Conservation (phyloP, 2,888 invertebrate genomes). For the Thymelicus sylvestris region DNA sequence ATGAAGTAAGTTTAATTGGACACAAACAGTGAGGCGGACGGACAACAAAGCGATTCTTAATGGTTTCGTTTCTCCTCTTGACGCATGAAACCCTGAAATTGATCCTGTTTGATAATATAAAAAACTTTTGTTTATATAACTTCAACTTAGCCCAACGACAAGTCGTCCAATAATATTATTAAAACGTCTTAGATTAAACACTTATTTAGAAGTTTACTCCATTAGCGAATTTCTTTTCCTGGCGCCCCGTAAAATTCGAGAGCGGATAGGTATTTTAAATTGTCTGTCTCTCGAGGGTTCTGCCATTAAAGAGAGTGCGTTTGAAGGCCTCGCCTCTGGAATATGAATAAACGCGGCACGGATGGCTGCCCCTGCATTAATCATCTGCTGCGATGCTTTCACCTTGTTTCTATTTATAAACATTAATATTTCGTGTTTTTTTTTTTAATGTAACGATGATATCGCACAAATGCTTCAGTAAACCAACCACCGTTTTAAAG, state of each 20-base stretch:
- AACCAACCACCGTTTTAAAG: background rate
- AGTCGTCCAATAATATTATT: background rate
- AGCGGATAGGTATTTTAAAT: conserved; percentile 51
- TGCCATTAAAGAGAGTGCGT: conserved; percentile 61
- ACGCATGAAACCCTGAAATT: too few relatives aligned
- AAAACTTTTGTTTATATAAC: too few relatives aligned
- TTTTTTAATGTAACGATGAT: conserved; percentile 10
- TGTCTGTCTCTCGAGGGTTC: conserved; percentile 51
- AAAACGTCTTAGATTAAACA: conserved; percentile 1
- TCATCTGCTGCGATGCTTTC: conserved; percentile 46
- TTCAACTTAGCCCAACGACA: too few relatives aligned
- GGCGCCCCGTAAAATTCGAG: conserved; percentile 46
- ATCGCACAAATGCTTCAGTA: background rate
- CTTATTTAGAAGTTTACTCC: conserved; percentile 7
- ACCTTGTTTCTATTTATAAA: conserved; percentile 26
- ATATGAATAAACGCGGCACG: conserved; percentile 57
- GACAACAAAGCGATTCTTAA: too few relatives aligned
- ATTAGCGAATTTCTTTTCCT: conserved; percentile 44
- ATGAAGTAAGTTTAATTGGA: too few relatives aligned
- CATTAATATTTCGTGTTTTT: conserved; percentile 22
- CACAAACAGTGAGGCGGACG: too few relatives aligned
- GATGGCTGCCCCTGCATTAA: conserved; percentile 56
- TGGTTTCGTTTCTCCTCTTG: too few relatives aligned
- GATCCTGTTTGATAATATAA: too few relatives aligned
- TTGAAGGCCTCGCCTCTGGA: conserved; percentile 50